Conservation (phyloP, 2,113 vertebrate genomes). For the Podarcis raffonei region DNA sequence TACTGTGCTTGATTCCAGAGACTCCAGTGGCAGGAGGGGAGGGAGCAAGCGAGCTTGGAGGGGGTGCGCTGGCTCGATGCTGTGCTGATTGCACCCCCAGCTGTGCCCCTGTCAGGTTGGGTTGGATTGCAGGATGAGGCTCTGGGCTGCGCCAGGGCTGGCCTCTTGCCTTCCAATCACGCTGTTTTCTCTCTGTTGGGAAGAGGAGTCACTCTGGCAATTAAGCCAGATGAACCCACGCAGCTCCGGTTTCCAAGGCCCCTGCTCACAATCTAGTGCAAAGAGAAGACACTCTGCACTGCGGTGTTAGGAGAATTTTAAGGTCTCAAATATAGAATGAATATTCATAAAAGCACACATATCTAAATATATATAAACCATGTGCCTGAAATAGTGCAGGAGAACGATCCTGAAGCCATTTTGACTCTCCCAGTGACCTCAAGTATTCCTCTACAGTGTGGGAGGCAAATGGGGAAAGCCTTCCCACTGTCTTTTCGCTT, state of each 20-base stretch:
- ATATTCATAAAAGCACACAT: too few species aligned
- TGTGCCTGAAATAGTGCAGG: too few species aligned
- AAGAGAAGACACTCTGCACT: fast-evolving
- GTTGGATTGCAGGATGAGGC: background rate
- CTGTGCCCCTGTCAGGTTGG: background rate
- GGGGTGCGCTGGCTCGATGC: background rate
- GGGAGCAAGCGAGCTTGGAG: background rate
- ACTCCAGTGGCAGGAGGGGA: background rate
- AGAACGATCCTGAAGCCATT: too few species aligned
- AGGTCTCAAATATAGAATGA: too few species aligned
- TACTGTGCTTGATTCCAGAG: background rate
- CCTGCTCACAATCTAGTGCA: background rate
- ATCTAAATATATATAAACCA: too few species aligned
- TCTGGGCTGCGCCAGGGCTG: fast-evolving
- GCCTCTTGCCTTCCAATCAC: background rate
- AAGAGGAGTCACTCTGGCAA: background rate
- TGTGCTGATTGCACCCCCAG: background rate
- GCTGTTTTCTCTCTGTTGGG: background rate
- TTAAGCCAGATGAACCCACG: background rate
- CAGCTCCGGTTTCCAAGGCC: background rate
- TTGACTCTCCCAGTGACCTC: too few species aligned
- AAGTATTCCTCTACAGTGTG: too few species aligned
- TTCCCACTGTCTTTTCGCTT: too few species aligned
- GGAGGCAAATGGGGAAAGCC: too few species aligned
- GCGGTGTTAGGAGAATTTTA: too few species aligned